phyloP scores from a whole-genome alignment of 1,140 invertebrate species.

The Scaptomyza hsui region DNA sequence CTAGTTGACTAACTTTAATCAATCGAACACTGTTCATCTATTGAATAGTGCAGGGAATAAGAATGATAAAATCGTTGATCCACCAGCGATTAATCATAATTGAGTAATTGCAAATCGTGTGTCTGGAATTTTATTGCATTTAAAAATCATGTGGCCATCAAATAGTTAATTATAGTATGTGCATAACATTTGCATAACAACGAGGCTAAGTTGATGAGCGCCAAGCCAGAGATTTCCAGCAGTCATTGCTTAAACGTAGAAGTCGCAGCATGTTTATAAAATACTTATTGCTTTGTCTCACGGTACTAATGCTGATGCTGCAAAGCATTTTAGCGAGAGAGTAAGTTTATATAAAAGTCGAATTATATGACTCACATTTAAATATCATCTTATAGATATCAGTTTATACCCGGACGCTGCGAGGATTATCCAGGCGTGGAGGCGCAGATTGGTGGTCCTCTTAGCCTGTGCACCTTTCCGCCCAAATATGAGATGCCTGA shows the following conservation, averaged over 20 bases:
- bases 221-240: constrained; percentile 14
- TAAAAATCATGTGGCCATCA: constrained; percentile 51
- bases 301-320: constrained; percentile 12
- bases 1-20: too few species aligned
- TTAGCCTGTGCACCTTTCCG: constrained; percentile 60
- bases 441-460: constrained; percentile 42
- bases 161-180: constrained; percentile 41
- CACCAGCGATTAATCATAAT: constrained; percentile 23
- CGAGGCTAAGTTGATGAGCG: constrained; percentile 17
- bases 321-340: constrained; percentile 16
- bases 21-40: too few species aligned
- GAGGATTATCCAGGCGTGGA: constrained; percentile 40
- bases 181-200: constrained; percentile 50
- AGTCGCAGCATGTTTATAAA: constrained; percentile 36
- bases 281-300: constrained; percentile 5
- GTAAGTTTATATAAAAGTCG: too few species aligned
- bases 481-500: constrained; percentile 35
- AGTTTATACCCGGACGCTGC: constrained; percentile 54
- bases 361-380: too few species aligned
- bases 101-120: background rate
- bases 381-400: constrained; percentile 32
- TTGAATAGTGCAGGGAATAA: too few species aligned
- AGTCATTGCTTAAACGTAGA: constrained; percentile 38
- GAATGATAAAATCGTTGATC: constrained; percentile 3
- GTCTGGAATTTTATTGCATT: constrained; percentile 40